Evolutionary conservation across 2,113 vertebrate genomes (phyloP), one percentile per base, ranked within the genome.

Genomic region (Callaeas wilsoni): DNA sequence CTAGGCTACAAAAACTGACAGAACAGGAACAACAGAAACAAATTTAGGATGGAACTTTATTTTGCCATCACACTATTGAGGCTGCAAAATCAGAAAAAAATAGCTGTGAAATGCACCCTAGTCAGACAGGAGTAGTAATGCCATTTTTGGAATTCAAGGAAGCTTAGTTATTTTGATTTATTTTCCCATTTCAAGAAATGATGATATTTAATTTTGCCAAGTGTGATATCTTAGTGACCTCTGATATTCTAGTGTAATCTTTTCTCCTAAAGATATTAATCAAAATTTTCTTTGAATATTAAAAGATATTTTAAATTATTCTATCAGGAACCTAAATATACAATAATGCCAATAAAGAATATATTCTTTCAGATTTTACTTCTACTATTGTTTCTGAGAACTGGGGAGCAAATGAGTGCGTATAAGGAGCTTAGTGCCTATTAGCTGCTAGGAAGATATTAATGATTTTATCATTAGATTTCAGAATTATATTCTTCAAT

Each of bases 401-500:
- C 0, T 46, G 30, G 19, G 7, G 11, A 60, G 13, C 12, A 70
- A 73, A 60, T 13, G 4, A 79, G 1, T 29, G 7, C 32, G 1
- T 59, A 7, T 65, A 80, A 83, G 42, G 16, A 77, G 35, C 64
- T 93, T 74, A 90, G 10, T 47, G 13, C 6, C 18, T 67, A 33
- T 86, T 88, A 86, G 12, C 14, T 19, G n/a, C 55, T 81, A 41
- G 64, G 47, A 86, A 84, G 35, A 59, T 94, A 78, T 29, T 89
- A 70, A 84, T 47, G 32, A 18, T 92, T 92, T 75, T 75, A 49
- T 13, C 8, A 17, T 25, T 74, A 84, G 59, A 78, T 87, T 93
- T 93, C 60, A 84, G 93, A 93, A 89, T 74, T 50, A 84, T 16
- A 12, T 75, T 86, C 29, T 81, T 89, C 91, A 87, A 5, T 70